phyloP scores from a whole-genome alignment of 2,888 invertebrate species.

The Zygaena filipendulae region DNA sequence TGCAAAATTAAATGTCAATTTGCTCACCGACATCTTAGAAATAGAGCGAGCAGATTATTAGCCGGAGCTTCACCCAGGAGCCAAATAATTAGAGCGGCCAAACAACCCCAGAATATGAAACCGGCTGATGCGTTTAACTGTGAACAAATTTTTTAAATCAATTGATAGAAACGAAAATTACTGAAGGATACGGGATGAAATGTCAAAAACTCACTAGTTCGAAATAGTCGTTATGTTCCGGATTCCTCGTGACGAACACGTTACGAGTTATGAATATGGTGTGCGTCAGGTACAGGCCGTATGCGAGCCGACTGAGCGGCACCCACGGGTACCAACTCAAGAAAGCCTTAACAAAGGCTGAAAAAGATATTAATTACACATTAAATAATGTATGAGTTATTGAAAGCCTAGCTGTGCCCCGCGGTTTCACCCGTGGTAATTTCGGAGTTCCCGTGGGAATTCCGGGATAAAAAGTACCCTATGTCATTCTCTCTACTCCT shows the following conservation, averaged over 20 bases:
- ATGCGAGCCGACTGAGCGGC: constrained; percentile 68
- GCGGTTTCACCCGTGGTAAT: too few species aligned
- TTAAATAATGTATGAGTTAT: background rate
- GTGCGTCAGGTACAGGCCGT: constrained; percentile 70
- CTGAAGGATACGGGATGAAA: too few species aligned
- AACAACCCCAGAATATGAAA: constrained; percentile 51
- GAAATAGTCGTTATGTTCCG: constrained; percentile 41
- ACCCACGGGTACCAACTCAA: constrained; percentile 69
- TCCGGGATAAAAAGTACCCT: too few species aligned
- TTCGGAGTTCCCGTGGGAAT: too few species aligned
- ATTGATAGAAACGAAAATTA: too few species aligned
- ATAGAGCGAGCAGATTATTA: constrained; percentile 46
- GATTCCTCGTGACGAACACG: constrained; percentile 53
- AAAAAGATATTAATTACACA: constrained; percentile 14
- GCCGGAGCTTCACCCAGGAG: constrained; percentile 65
- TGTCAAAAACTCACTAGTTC: constrained; percentile 33
- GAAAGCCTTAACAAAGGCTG: constrained; percentile 48
- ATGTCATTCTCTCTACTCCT: too few species aligned
- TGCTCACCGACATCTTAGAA: too few species aligned
- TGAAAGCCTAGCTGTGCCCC: too few species aligned
- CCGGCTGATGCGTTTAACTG: constrained; percentile 53
- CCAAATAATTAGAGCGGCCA: constrained; percentile 55
- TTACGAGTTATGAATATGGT: constrained; percentile 56
- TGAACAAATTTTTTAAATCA: too few species aligned
- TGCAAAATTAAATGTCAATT: too few species aligned